Conservation (phyloP, 2,797 vertebrate genomes). For the Sternarchorhynchus goeldii region DNA sequence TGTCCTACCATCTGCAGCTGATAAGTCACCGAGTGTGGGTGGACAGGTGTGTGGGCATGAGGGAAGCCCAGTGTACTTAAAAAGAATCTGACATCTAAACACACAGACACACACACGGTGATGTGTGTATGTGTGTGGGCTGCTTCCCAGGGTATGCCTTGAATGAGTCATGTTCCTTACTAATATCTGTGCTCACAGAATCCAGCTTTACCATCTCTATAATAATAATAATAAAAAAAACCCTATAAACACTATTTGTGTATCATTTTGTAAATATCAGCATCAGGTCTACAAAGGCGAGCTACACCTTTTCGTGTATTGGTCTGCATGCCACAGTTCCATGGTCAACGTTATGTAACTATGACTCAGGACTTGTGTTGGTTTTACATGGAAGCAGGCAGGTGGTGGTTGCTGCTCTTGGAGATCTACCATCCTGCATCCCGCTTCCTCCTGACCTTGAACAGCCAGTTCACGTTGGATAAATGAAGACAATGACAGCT, state of each 20-base stretch:
- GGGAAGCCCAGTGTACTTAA: slow-evolving; percentile 28
- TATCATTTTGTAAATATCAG: not conserved
- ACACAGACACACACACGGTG: slow-evolving; percentile 8
- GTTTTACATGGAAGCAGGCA: not conserved
- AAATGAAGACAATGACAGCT: too few species aligned
- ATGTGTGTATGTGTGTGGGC: slow-evolving; percentile 1
- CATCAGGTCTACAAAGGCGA: not conserved
- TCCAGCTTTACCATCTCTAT: not conserved
- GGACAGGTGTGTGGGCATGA: slow-evolving; percentile 6
- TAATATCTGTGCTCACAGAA: not conserved
- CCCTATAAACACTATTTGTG: not conserved
- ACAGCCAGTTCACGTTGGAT: too few species aligned
- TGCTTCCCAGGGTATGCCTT: not conserved
- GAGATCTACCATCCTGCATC: too few species aligned
- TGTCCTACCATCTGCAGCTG: slow-evolving; percentile 30
- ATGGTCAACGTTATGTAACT: not conserved
- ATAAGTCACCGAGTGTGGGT: slow-evolving; percentile 21
- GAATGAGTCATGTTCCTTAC: not conserved
- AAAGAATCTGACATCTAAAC: slow-evolving; percentile 27
- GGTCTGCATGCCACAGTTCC: not conserved
- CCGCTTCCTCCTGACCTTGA: too few species aligned
- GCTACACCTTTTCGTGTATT: not conserved
- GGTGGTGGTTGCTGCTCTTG: not conserved
- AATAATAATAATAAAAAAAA: not conserved
- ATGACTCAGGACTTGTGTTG: slow-evolving; percentile 1